These are phyloP conservation scores for Ephestia elutella DNA, from an alignment of 1,140 invertebrate species.

Conservation along the genomic window DNA sequence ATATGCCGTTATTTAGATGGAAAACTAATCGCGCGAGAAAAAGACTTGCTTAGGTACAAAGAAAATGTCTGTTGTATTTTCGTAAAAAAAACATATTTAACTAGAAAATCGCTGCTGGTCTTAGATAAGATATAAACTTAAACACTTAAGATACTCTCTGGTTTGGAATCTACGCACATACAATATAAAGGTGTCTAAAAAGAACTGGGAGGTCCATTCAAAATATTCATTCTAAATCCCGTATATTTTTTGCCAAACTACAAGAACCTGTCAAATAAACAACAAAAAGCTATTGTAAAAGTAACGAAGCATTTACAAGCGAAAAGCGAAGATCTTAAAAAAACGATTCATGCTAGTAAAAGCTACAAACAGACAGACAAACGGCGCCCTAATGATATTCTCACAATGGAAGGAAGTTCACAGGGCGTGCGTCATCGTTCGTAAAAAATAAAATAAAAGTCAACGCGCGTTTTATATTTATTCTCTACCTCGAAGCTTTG, in stretches of 20 bases:
- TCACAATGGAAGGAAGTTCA: constrained; percentile 53
- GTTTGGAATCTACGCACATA: too few relatives aligned
- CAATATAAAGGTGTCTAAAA: too few relatives aligned
- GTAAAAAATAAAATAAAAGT: constrained; percentile 25
- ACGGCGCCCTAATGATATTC: constrained; percentile 18
- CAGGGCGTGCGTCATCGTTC: constrained; percentile 43
- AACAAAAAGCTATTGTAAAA: constrained; percentile 55
- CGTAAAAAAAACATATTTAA: too few relatives aligned
- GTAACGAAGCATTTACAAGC: not conserved
- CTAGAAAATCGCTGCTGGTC: too few relatives aligned
- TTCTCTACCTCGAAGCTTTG: constrained; percentile 23
- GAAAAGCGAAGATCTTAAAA: constrained; percentile 3
- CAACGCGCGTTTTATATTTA: constrained; percentile 30
- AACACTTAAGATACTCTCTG: too few relatives aligned
- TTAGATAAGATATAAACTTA: too few relatives aligned
- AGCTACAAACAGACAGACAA: not conserved
- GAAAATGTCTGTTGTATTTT: too few relatives aligned
- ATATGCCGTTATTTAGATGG: too few relatives aligned
- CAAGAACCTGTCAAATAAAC: constrained; percentile 71
- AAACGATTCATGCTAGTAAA: not conserved
- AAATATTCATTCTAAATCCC: not conserved
- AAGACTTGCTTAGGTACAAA: too few relatives aligned
- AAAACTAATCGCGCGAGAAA: too few relatives aligned
- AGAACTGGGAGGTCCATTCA: too few relatives aligned
- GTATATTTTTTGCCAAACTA: not conserved